Base-by-base conservation (phyloP, 2,113 vertebrate genomes). In the human region DNA sequence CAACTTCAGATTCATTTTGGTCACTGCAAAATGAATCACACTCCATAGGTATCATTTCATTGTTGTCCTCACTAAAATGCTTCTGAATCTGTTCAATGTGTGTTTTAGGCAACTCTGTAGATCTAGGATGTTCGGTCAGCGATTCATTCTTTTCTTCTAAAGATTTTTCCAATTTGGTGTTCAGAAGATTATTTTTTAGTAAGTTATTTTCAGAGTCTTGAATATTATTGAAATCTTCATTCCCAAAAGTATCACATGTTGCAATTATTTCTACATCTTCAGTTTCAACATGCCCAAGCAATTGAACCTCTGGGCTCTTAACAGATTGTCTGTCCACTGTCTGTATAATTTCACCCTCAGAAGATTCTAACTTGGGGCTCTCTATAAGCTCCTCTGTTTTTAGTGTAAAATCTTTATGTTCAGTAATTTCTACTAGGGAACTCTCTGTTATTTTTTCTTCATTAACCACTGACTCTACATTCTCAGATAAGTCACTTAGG, bases 21-120 rank as follows among this genome's bases (percentile, higher is more conserved):
- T 99, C 99, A 96, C 99, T 99, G 68, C 97, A 98, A 94, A 99
- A 99, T 18, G 99, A 99, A 66, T 99, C 99, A 95, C 99, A 99
- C 89, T 99, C 99, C 99, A 99, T 99, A 14, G 99, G 99, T 94
- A 99, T 98, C 68, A 98, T 98, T 85, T 99, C 99, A 81, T 98
- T 99, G 95, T 99, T 98, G 96, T 99, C 99, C 90, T 99, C 98
- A 94, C 96, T 98, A 85, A 98, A 98, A 96, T 81, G 95, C 73
- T 98, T 98, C 75, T 97, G 90, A 45, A 43, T 85, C 45, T 92
- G 96, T 79, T 98, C 98, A 89, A 16, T 83, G 61, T 96, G 90
- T 97, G 95, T 72, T 2, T 66, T 79, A 9, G 75, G 43, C n/a
- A 90, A 89, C 14, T 98, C 96, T 61, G 85, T 96, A 93, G 94